Evolutionary conservation across 2,888 invertebrate genomes (phyloP).

Genomic region (Drosophila pegasa): DNA sequence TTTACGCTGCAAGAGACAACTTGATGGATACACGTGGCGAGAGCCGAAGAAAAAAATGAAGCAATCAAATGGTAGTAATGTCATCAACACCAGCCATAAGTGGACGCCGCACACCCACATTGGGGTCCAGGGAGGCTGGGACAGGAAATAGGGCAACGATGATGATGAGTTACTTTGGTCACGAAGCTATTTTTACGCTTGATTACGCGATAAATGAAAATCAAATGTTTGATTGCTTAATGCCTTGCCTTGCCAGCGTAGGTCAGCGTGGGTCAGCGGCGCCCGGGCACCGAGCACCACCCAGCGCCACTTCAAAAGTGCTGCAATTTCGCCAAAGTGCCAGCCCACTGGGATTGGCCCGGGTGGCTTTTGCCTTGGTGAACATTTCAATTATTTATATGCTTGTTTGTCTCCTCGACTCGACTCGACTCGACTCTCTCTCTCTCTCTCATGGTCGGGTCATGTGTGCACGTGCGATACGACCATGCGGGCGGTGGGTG

Average conservation of each 20-base stretch:
- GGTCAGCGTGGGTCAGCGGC: conserved; percentile 27
- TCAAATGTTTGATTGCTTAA: conserved; percentile 81
- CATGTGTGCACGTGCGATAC: conserved; percentile 56
- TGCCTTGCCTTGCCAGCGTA: conserved; percentile 56
- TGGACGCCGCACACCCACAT: conserved; percentile 41
- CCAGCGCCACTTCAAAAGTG: conserved; percentile 49
- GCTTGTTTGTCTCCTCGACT: conserved; percentile 68
- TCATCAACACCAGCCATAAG: conserved; percentile 73
- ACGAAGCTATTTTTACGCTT: conserved; percentile 81
- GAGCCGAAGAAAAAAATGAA: conserved; percentile 63
- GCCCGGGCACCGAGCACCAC: conserved; percentile 31
- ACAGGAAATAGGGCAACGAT: conserved; percentile 50
- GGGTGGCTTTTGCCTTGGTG: conserved; percentile 39
- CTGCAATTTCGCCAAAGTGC: conserved; percentile 72
- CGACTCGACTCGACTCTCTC: no score
- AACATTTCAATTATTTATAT: conserved; percentile 80
- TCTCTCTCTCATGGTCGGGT: neutral
- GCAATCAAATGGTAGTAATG: conserved; percentile 76
- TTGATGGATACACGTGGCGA: conserved; percentile 63
- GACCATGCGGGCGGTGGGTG: neutral
- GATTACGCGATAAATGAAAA: conserved; percentile 81
- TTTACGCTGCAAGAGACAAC: conserved; percentile 11
- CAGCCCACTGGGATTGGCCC: conserved; percentile 25
- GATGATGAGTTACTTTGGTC: conserved; percentile 80
- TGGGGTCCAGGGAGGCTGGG: conserved; percentile 9